These are phyloP conservation scores for Carollia perspicillata DNA, from an alignment of 2,113 vertebrate genomes.

Conservation along the genomic window DNA sequence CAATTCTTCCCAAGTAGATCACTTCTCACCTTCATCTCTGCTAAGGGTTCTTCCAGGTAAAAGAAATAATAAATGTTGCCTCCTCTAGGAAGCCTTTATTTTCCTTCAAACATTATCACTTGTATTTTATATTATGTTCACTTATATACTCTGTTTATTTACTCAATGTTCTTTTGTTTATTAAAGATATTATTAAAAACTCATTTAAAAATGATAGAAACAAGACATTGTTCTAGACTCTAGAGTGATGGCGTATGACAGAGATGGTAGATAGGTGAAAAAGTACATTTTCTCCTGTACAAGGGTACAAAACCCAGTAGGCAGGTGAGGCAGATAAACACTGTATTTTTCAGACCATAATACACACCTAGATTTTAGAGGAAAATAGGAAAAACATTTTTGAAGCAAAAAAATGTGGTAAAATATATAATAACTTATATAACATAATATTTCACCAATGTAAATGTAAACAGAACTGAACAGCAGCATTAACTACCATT, in stretches of 20 bases:
- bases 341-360: too few species aligned
- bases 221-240: background rate
- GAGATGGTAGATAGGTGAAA: background rate
- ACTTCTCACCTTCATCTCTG: background rate
- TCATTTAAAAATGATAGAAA: background rate
- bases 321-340: background rate
- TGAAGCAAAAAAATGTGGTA: too few species aligned
- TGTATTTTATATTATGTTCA: background rate
- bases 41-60: background rate
- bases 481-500: too few species aligned
- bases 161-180: background rate
- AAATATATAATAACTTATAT: too few species aligned
- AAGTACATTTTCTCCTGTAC: background rate
- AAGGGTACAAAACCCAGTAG: background rate
- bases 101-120: background rate
- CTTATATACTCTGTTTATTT: background rate
- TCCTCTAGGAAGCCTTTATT: slow-evolving; percentile 10
- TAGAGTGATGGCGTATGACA: background rate
- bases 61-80: background rate
- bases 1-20: background rate
- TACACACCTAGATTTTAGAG: too few species aligned
- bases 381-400: too few species aligned
- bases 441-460: too few species aligned
- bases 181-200: background rate
- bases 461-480: too few species aligned